Evolutionary conservation across 2,113 vertebrate genomes (phyloP), one percentile per base, ranked within the genome.

Genomic region (Periophthalmus modestus): DNA sequence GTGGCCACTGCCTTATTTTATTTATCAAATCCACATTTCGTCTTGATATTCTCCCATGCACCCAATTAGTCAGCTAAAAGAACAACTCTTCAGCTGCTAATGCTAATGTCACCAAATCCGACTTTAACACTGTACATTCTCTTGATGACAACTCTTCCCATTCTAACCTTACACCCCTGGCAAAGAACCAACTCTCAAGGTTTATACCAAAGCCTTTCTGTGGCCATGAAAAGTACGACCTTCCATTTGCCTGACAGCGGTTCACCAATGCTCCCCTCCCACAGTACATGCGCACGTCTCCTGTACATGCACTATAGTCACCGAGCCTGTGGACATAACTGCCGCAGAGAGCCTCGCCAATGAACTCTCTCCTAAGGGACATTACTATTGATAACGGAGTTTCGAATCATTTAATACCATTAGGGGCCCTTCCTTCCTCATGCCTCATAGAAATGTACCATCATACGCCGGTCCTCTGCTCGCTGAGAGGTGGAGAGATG

Each of bases 351-450:
- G 46, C 46, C 1, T 33, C 72, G 70, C 63, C 76, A 73, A 78
- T 81, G 77, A 72, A 83, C 80, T 81, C 80, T 78, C 73, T 87
- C 85, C 85, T 69, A 57, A 43, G 87, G 84, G 73, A 85, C 83
- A 81, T 83, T 79, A 82, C 80, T 77, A 88, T 86, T 87, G 88
- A 88, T 89, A 88, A 90, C 75, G 24, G 7, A 81, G 85, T 84
- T 86, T 83, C 69, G 77, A 89, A 81, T 87, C 85, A 90, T 89
- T 90, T 87, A 85, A 90, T 90, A 81, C 84, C 82, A 89, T 89
- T 89, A 92, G 66, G 74, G 52, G 72, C 61, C 57, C 61, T 75
- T 74, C 73, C 78, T 82, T 68, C 71, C 68, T 68, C 61, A 73
- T 61, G 80, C 82, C 75, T 82, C 76, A 78, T 81, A 57, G 74